Evolutionary conservation across 1,140 invertebrate genomes (phyloP).

Genomic region (Bactericera cockerelli): DNA sequence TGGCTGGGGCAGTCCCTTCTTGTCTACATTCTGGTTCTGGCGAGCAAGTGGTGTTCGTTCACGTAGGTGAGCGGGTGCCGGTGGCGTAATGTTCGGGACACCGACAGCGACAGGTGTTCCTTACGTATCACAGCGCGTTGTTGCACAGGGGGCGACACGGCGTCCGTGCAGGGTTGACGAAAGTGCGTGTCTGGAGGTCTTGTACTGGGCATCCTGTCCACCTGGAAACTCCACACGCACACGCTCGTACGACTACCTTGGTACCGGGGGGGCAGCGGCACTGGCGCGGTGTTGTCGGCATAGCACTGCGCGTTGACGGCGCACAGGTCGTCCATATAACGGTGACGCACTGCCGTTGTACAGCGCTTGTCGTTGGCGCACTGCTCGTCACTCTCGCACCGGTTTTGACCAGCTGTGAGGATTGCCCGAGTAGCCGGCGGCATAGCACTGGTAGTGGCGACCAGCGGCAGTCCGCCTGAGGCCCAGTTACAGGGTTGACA

Average conservation of each 20-base stretch:
- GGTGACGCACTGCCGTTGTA: slow-evolving; percentile 61
- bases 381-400: slow-evolving; percentile 63
- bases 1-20: slow-evolving; percentile 65
- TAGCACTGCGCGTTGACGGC: slow-evolving; percentile 67
- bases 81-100: slow-evolving; percentile 55
- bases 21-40: slow-evolving; percentile 52
- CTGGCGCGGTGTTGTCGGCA: slow-evolving; percentile 53
- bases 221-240: slow-evolving; percentile 62
- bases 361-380: slow-evolving; percentile 61
- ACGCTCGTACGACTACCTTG: slow-evolving; percentile 61
- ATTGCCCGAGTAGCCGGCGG: slow-evolving; percentile 61
- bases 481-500: slow-evolving; percentile 70
- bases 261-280: slow-evolving; percentile 50
- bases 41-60: slow-evolving; percentile 32
- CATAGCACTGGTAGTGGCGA: slow-evolving; percentile 72
- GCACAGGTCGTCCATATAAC: slow-evolving; percentile 58
- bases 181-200: slow-evolving; percentile 48
- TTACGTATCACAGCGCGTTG: slow-evolving; percentile 60
- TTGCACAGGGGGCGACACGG: slow-evolving; percentile 48
- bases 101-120: slow-evolving; percentile 60
- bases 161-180: slow-evolving; percentile 52
- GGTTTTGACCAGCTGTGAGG: slow-evolving; percentile 68
- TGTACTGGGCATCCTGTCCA: slow-evolving; percentile 55
- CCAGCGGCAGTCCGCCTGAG: slow-evolving; percentile 62
- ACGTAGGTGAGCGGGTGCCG: slow-evolving; percentile 60